Evolutionary conservation across 35 echinoderm and acorn worm genomes (phyloP).

Genomic region (Hemicentrotus pulcherrimus): DNA sequence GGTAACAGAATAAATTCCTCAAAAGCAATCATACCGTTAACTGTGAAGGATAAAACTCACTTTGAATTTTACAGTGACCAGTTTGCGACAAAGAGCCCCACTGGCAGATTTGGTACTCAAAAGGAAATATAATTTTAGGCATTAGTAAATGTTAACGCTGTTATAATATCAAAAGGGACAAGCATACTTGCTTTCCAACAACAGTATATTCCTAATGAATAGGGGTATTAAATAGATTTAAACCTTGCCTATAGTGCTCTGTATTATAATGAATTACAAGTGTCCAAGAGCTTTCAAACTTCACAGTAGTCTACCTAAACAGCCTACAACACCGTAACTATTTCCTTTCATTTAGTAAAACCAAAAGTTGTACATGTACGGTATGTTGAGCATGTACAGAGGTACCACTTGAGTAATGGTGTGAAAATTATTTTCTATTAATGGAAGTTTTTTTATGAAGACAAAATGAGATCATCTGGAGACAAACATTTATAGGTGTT

Average conservation of each 20-base stretch:
- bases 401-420: too few relatives aligned
- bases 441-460: too few relatives aligned
- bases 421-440: too few relatives aligned
- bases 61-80: not conserved
- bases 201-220: not conserved
- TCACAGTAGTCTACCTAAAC: too few relatives aligned
- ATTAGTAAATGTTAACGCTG: not conserved
- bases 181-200: not conserved
- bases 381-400: too few relatives aligned
- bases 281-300: not conserved
- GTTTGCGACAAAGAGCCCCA: not conserved
- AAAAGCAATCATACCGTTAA: not conserved
- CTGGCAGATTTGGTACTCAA: not conserved
- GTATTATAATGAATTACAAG: not conserved
- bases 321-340: too few relatives aligned
- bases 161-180: not conserved
- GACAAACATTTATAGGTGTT: too few relatives aligned
- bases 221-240: not conserved
- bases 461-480: too few relatives aligned
- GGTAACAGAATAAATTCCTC: not conserved
- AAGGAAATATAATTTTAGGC: not conserved
- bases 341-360: too few relatives aligned
- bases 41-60: not conserved
- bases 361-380: too few relatives aligned
- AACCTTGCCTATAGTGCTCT: not conserved